Conservation (phyloP, 2,888 invertebrate genomes). For the Ectemnius lituratus region DNA sequence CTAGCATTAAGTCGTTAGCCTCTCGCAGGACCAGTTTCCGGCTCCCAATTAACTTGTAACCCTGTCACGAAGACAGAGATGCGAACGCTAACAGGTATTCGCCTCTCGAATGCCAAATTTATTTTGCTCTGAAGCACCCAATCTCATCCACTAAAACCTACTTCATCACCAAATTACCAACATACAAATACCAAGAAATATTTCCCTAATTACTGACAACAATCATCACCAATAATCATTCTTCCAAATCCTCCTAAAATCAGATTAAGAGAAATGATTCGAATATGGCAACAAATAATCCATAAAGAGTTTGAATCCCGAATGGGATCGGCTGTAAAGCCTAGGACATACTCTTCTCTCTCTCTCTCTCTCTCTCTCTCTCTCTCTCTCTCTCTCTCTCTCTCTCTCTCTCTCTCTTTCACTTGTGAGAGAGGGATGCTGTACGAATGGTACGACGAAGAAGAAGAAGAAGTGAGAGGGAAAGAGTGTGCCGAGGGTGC, state of each 20-base stretch:
- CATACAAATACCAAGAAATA: conserved; percentile 35
- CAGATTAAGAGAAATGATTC: conserved; percentile 22
- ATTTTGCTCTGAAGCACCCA: no score
- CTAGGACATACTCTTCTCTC: not conserved
- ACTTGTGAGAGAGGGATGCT: no score
- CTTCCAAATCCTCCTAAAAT: no score
- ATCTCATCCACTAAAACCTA: conserved; percentile 22
- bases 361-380: no score
- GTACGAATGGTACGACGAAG: not conserved
- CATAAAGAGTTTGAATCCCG: conserved; percentile 26
- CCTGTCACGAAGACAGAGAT: conserved; percentile 36
- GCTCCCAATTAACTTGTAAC: conserved; percentile 76
- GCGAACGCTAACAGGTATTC: conserved; percentile 37
- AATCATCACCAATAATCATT: no score
- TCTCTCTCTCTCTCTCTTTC: no score
- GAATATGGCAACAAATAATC: conserved; percentile 53
- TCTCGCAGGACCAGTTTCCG: conserved; percentile 67
- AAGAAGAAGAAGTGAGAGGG: conserved; percentile 3
- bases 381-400: no score
- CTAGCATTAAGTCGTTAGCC: conserved; percentile 19
- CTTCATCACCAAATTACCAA: conserved; percentile 46
- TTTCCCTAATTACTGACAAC: not conserved
- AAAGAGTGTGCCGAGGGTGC: conserved; percentile 15
- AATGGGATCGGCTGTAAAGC: conserved; percentile 41
- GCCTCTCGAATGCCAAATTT: conserved; percentile 47